Evolutionary conservation across 1,140 invertebrate genomes (phyloP), one percentile per base, ranked within the genome.

Genomic region (Sinella curviseta): DNA sequence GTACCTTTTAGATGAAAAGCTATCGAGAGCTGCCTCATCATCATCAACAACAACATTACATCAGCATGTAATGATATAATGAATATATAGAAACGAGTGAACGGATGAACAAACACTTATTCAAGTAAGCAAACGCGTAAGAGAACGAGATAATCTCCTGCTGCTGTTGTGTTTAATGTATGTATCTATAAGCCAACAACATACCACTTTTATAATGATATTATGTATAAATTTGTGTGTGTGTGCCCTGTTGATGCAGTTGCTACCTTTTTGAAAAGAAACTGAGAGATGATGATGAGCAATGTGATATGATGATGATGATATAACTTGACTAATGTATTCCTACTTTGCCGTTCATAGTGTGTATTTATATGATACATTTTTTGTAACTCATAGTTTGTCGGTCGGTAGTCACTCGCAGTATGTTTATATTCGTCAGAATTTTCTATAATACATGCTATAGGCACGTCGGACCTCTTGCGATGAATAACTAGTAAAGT

Each of bases 71-170:
- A 48, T 48, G 39, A 48, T 48, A 48, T 48, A 48, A 60, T 60
- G 55, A 60, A 24, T 60, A 60, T 60, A 60, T 26, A n/a, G n/a
- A 3, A 60, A 60, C 55, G 3, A 60, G 55, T 60, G 55, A 14
- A 60, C 55, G 55, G 55, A 60, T 60, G 55, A 60, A 60, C 55
- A 60, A 60, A 26, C 39, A 48, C 39, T 48, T 48, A 48, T 60
- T 60, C 12, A 60, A 60, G 55, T n/a, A 60, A 60, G 24, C 39
- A 48, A 48, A 8, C 4, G 39, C n/a, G n/a, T 48, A 48, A n/a
- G n/a, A 48, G 39, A 17, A 48, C 55, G 3, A 26, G 55, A 8
- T 60, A 60, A 70, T 70, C 31, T 70, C 65, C 26, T 70, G 65
- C 28, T 70, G 26, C n/a, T 70, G 31, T 31, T 8, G 2, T 70